Evolutionary conservation across 2,797 vertebrate genomes (phyloP).

Genomic region (Jordanella pulchra): DNA sequence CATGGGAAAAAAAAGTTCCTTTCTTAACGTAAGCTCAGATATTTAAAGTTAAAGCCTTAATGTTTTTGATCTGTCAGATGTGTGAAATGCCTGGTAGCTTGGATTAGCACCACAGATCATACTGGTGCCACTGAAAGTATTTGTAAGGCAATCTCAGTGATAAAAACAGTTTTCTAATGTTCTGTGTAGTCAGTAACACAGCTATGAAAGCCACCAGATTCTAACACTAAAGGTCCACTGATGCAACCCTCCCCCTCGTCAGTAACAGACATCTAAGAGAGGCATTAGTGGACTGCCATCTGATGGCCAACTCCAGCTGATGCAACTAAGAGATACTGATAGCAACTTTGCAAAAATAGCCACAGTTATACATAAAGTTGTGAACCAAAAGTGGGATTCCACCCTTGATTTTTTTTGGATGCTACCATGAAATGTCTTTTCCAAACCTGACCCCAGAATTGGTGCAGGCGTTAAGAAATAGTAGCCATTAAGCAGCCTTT

Average conservation of each 20-base stretch:
- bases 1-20: constrained; percentile 29
- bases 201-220: constrained; percentile 29
- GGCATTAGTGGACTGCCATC: constrained; percentile 77
- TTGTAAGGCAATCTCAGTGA: constrained; percentile 64
- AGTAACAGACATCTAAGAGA: constrained; percentile 67
- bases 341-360: constrained; percentile 39
- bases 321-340: constrained; percentile 61
- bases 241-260: constrained; percentile 63
- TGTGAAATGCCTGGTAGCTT: constrained; percentile 53
- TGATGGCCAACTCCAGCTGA: constrained; percentile 73
- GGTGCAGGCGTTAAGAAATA: constrained; percentile 36
- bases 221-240: constrained; percentile 59
- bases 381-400: constrained; percentile 35
- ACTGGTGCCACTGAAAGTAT: constrained; percentile 59
- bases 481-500: constrained; percentile 40
- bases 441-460: not conserved
- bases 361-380: constrained; percentile 37
- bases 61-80: constrained; percentile 63
- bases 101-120: constrained; percentile 62
- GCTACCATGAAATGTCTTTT: constrained; percentile 13
- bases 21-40: constrained; percentile 47
- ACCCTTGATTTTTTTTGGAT: constrained; percentile 22
- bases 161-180: constrained; percentile 37
- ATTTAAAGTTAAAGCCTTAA: constrained; percentile 39
- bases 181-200: constrained; percentile 40